Conservation (phyloP, 2,888 invertebrate genomes). For the Digitonthophagus gazella region DNA sequence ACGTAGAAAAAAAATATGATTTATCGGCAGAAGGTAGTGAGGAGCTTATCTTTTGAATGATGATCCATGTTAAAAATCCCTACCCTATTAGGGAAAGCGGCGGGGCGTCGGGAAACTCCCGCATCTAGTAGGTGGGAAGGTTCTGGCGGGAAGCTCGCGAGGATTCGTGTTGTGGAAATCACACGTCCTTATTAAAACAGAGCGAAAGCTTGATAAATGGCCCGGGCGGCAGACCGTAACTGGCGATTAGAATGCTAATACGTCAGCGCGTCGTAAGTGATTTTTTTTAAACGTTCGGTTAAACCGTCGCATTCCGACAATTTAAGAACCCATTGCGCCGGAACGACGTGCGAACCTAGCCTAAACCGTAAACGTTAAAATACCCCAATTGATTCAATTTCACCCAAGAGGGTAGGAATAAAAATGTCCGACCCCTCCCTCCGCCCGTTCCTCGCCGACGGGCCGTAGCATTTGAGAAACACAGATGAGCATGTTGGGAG, state of each 20-base stretch:
- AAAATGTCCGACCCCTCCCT: constrained; percentile 42
- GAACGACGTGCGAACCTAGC: constrained; percentile 36
- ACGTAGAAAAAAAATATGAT: constrained; percentile 40
- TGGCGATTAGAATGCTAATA: constrained; percentile 41
- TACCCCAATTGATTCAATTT: constrained; percentile 49
- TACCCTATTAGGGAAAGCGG: constrained; percentile 42
- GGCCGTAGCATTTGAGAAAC: constrained; percentile 46
- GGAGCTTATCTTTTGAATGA: constrained; percentile 48
- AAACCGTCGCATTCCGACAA: constrained; percentile 20
- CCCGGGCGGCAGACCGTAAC: constrained; percentile 29
- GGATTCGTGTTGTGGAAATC: constrained; percentile 24
- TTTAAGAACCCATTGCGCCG: constrained; percentile 32
- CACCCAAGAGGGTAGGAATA: constrained; percentile 47
- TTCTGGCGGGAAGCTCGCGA: constrained; percentile 8
- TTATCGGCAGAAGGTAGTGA: constrained; percentile 45
- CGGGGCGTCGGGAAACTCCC: constrained; percentile 36
- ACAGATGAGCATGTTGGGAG: constrained; percentile 51
- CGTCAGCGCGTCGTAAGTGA: constrained; percentile 42
- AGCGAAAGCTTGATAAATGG: constrained; percentile 33
- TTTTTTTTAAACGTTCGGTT: constrained; percentile 35
- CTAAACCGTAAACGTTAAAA: constrained; percentile 43
- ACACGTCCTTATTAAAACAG: constrained; percentile 28
- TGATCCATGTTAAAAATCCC: constrained; percentile 48
- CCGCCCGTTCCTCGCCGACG: constrained; percentile 32
- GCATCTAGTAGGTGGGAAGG: constrained; percentile 28